phyloP scores from a whole-genome alignment of 2,888 invertebrate species.

The Caenorhabditis sinica region DNA sequence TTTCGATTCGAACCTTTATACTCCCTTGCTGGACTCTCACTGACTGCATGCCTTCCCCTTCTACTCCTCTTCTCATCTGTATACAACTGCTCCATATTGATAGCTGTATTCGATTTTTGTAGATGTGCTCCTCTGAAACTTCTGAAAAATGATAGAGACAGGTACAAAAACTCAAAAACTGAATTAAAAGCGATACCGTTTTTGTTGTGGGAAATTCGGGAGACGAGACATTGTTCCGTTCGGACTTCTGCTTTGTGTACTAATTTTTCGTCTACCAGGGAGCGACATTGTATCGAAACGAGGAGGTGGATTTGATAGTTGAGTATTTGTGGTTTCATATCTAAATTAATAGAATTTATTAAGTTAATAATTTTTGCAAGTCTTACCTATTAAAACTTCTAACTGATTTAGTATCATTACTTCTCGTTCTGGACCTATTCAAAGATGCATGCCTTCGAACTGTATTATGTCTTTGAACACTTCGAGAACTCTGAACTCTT shows the following conservation, averaged over 20 bases:
- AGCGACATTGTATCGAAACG: slow-evolving; percentile 81
- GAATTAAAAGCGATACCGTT: slow-evolving; percentile 55
- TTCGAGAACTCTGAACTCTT: slow-evolving; percentile 81
- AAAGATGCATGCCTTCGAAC: slow-evolving; percentile 79
- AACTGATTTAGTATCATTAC: slow-evolving; percentile 80
- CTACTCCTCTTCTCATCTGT: slow-evolving; percentile 69
- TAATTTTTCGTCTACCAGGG: slow-evolving; percentile 77
- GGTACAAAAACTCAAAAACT: slow-evolving; percentile 30
- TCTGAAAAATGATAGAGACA: slow-evolving; percentile 38
- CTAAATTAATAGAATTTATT: slow-evolving; percentile 13
- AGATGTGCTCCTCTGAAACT: slow-evolving; percentile 67
- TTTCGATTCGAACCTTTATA: slow-evolving; percentile 65
- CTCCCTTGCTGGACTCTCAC: slow-evolving; percentile 76
- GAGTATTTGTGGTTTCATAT: slow-evolving; percentile 60
- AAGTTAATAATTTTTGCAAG: neutral
- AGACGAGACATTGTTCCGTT: slow-evolving; percentile 73
- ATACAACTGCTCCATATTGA: slow-evolving; percentile 75
- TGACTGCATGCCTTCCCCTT: slow-evolving; percentile 68
- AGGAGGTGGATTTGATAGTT: slow-evolving; percentile 36
- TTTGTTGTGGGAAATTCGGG: slow-evolving; percentile 59
- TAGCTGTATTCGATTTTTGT: slow-evolving; percentile 76
- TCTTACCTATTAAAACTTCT: slow-evolving; percentile 74
- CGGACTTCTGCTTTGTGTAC: slow-evolving; percentile 70
- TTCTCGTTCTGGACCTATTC: slow-evolving; percentile 66
- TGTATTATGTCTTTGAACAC: slow-evolving; percentile 80